Conservation (phyloP, 2,113 vertebrate species). For the Bambusicola thoracicus region DNA sequence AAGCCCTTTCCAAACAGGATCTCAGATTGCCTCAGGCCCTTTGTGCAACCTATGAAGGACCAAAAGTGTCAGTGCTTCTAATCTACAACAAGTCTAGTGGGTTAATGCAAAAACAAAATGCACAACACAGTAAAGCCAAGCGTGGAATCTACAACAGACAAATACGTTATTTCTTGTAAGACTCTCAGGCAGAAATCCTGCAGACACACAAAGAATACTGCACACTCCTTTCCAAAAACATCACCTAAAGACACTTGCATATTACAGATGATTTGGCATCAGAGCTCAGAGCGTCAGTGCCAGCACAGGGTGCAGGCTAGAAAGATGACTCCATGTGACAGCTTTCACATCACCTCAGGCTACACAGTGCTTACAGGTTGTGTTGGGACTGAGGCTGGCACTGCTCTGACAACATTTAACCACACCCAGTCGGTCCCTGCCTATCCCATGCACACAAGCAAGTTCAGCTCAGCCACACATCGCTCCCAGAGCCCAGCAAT, state of each 20-base stretch:
- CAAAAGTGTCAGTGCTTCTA: conserved; percentile 71
- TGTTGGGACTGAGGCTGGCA: conserved; percentile 30
- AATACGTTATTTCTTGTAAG: conserved; percentile 37
- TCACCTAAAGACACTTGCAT: conserved; percentile 19
- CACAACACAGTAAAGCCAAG: conserved; percentile 49
- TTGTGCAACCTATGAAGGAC: conserved; percentile 37
- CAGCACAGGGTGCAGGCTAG: conserved; percentile 20
- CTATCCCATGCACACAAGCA: not conserved
- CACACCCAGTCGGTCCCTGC: not conserved
- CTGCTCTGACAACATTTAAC: not conserved
- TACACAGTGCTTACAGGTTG: conserved; percentile 43
- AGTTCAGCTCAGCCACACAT: not conserved
- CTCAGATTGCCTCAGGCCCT: conserved; percentile 45
- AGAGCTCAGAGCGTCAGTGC: conserved; percentile 47
- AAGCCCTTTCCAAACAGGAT: conserved; percentile 17
- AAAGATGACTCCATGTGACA: conserved; percentile 1
- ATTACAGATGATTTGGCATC: conserved; percentile 50
- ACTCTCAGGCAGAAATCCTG: conserved; percentile 52
- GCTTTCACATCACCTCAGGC: conserved; percentile 39
- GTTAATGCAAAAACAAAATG: conserved; percentile 5
- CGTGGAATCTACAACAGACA: not conserved
- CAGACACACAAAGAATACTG: conserved; percentile 65
- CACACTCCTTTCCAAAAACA: conserved; percentile 63
- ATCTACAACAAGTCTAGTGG: not conserved
- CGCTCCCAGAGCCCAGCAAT: conserved; percentile 11